Evolutionary conservation across 2,113 vertebrate species (phyloP), one percentile per base, ranked within the genome.

Genomic region (Pygoscelis adeliae): DNA sequence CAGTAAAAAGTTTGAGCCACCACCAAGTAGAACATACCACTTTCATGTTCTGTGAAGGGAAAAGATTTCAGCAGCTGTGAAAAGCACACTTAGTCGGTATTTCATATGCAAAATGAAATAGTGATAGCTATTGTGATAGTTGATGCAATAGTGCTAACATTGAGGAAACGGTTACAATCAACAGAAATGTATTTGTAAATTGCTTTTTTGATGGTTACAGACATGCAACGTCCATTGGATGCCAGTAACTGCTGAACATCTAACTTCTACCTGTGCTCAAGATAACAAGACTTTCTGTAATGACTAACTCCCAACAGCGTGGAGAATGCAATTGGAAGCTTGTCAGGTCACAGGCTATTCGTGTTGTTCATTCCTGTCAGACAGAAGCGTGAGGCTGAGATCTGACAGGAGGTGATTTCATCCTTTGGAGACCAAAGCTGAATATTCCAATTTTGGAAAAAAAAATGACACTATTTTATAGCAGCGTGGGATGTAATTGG

Each of bases 131-230:
- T 47, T 65, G 50, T 36, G 25, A 30, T 72, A 77, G 46, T 52
- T 1, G 4, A 27, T 53, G 49, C 38, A 58, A 30, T 36, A 36
- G 19, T 11, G 77, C 16, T 47, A 69, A 52, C 0, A 0, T 63
- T 42, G 53, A 63, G 40, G 67, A 86, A 46, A 5, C 36, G 22
- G 23, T 61, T 84, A 27, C 36, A 66, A 25, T 69, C 38, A 82
- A 23, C 50, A 52, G 22, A 92, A 71, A 56, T 47, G 8, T 63
- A 34, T 58, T 89, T 5, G 23, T 23, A 6, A 46, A n/a, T 49
- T 58, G 34, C 13, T 87, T 66, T 77, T 52, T 71, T 80, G 36
- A 49, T 62, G 34, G 16, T 40, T 93, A 23, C 10, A 4, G 7
- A 23, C 11, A 30, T 7, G 8, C 34, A 83, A 6, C 32, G 20